A percentile compares a stretch with the other conserved stretches of the same genome.
Conservation (phyloP, 2,888 invertebrate species). For the Tricholauxania praeusta region DNA sequence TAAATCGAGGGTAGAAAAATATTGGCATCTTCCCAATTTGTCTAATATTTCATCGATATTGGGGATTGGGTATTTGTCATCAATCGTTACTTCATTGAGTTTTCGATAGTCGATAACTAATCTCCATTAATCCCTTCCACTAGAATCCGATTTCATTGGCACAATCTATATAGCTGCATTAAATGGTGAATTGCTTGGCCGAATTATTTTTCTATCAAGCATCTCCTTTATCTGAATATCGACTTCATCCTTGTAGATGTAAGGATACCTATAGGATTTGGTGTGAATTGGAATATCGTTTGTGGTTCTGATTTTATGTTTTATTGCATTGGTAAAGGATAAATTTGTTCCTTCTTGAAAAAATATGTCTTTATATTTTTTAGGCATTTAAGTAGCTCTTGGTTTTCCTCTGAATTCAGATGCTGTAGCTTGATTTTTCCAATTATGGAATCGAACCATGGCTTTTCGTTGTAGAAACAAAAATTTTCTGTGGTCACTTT, state of each 20-base stretch:
- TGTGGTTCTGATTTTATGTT: constrained; percentile 13
- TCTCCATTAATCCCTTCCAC: constrained; percentile 21
- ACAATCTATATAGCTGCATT: constrained; percentile 29
- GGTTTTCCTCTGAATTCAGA: no score
- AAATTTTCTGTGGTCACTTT: no score
- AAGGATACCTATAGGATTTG: constrained; percentile 10
- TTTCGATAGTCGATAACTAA: constrained; percentile 14
- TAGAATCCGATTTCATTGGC: constrained; percentile 23
- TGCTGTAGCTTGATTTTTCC: no score
- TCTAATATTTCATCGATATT: constrained; percentile 22
- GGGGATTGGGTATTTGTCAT: constrained; percentile 26
- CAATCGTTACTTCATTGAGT: constrained; percentile 23
- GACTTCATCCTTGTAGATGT: constrained; percentile 14
- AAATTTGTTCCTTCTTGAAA: no score
- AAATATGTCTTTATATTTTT: no score
- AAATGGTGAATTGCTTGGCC: constrained; percentile 26
- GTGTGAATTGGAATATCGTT: constrained; percentile 11
- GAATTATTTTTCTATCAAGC: background rate
- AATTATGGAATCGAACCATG: no score
- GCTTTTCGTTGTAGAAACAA: no score
- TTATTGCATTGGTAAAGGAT: no score
- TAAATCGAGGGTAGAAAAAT: constrained; percentile 28
- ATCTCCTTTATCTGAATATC: background rate
- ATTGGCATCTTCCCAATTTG: constrained; percentile 17
- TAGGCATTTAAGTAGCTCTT: no score